Conservation (phyloP, 2,113 vertebrate genomes). For the Macrotis lagotis region DNA sequence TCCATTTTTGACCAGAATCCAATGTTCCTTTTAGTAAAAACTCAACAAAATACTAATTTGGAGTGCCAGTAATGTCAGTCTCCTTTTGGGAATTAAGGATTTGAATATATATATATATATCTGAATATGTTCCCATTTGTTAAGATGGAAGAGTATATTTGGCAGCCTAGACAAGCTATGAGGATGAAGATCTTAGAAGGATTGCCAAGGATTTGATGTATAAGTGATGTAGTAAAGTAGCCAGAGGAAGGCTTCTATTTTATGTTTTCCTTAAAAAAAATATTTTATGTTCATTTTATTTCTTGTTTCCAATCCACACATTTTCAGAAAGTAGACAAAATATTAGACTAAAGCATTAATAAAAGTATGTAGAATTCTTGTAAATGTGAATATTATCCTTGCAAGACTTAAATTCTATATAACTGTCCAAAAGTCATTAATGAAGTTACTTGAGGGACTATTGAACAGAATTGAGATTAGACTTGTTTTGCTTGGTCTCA, state of each 20-base stretch:
- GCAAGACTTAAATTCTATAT: not conserved
- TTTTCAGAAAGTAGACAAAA: not conserved
- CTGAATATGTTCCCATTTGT: conserved; percentile 49
- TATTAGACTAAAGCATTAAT: not conserved
- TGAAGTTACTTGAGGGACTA: too few relatives aligned
- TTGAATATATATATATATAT: conserved; percentile 3
- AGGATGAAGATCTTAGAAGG: conserved; percentile 35
- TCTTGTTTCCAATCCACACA: not conserved
- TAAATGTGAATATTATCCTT: not conserved
- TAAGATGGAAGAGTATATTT: conserved; percentile 23
- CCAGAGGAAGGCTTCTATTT: conserved; percentile 4
- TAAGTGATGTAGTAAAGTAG: conserved; percentile 5
- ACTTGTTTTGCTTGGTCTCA: too few relatives aligned
- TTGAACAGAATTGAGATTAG: too few relatives aligned
- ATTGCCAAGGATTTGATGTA: conserved; percentile 48
- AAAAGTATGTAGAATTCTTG: not conserved
- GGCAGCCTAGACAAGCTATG: conserved; percentile 20
- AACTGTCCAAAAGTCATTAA: not conserved
- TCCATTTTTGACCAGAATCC: not conserved
- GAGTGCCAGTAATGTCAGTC: conserved; percentile 43
- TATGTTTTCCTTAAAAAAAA: conserved; percentile 1
- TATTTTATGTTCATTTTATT: conserved; percentile 36
- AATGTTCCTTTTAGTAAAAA: conserved; percentile 10
- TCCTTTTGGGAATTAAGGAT: conserved; percentile 42
- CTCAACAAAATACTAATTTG: conserved; percentile 48